These are phyloP conservation scores for Sinhomidia bicolor DNA, from an alignment of 2,888 invertebrate genomes.

Conservation along the genomic window DNA sequence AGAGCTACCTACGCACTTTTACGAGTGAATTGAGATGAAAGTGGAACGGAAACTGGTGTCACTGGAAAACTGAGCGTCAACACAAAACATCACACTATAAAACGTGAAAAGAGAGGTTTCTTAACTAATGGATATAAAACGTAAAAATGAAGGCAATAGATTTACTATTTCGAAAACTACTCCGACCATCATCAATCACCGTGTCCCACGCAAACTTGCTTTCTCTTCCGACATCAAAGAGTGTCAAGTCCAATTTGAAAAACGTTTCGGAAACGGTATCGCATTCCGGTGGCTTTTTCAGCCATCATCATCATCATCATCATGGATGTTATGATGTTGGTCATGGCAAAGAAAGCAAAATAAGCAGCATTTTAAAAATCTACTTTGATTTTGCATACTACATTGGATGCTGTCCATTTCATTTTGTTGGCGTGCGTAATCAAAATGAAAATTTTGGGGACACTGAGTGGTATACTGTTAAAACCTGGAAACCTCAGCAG, in stretches of 20 bases:
- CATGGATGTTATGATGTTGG: too few relatives aligned
- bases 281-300: neutral
- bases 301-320: too few relatives aligned
- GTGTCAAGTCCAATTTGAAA: neutral
- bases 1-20: too few relatives aligned
- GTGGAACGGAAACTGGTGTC: too few relatives aligned
- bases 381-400: conserved; percentile 66
- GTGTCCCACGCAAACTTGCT: neutral
- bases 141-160: conserved; percentile 7
- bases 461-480: conserved; percentile 20
- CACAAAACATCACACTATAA: too few relatives aligned
- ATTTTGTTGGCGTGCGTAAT: conserved; percentile 18
- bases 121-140: too few relatives aligned
- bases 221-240: neutral
- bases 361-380: conserved; percentile 49
- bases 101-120: too few relatives aligned
- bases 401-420: conserved; percentile 52
- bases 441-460: neutral
- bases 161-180: neutral
- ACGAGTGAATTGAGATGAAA: too few relatives aligned
- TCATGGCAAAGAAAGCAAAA: neutral
- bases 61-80: too few relatives aligned
- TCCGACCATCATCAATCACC: neutral
- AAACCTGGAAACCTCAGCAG: conserved; percentile 65
- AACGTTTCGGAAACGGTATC: neutral